Conservation (phyloP, 2,797 vertebrate species). For the Gallirallus australis region DNA sequence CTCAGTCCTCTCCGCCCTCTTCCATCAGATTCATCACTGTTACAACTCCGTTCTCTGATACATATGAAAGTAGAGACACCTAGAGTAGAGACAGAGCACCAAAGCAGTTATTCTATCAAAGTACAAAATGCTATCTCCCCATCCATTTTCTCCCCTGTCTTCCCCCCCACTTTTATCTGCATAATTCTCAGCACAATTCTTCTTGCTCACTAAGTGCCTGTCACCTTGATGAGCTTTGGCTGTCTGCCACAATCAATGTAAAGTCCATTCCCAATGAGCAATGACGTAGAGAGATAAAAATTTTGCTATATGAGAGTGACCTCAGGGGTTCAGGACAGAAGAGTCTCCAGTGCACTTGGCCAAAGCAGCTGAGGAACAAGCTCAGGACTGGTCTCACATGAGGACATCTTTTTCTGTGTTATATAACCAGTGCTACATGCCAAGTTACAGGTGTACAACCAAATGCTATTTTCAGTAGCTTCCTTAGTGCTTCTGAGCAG, state of each 20-base stretch:
- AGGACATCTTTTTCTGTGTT: neutral
- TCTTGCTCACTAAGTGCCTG: neutral
- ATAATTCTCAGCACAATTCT: neutral
- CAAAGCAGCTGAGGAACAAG: neutral
- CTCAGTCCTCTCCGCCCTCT: neutral
- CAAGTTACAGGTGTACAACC: neutral
- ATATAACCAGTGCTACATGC: too few relatives aligned
- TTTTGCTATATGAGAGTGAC: neutral
- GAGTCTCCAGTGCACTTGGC: neutral
- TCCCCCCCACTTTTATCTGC: neutral
- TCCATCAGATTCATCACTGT: neutral
- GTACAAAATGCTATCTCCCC: neutral
- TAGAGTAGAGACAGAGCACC: neutral
- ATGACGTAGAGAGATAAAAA: neutral
- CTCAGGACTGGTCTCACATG: neutral
- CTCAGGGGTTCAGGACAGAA: neutral
- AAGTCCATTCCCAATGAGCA: neutral
- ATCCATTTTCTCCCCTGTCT: neutral
- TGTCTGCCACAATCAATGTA: neutral
- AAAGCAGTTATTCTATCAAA: neutral
- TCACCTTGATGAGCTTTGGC: neutral
- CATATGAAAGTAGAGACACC: neutral
- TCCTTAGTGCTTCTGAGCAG: neutral
- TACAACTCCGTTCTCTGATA: neutral
- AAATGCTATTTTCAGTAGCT: neutral